Evolutionary conservation across 1,140 invertebrate species (phyloP), one percentile per base, ranked within the genome.

Genomic region (Scaptomyza hsui): DNA sequence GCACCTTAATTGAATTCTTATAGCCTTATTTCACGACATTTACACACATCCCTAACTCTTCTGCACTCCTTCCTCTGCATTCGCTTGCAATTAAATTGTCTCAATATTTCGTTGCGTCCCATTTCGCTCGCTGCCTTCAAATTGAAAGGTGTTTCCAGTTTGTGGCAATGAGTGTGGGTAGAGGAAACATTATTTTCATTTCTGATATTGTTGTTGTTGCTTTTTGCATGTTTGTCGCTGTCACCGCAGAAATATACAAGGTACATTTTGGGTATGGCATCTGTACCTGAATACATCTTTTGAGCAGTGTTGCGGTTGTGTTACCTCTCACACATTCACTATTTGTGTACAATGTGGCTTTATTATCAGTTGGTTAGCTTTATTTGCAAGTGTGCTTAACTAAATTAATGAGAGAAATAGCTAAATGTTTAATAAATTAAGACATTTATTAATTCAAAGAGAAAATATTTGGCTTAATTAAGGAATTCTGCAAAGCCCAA

Each of bases 61-160:
- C 19, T 2, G 16, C 21, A 59, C n/a, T n/a, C n/a, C n/a, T n/a
- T n/a, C n/a, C 44, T 42, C 49, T 59, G 32, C 29, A 53, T 45
- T 55, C 63, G 47, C 52, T 76, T 39, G 55, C 55, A 77, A 74
- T 71, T 74, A 57, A 74, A 74, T 77, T 74, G 74, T 74, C 72
- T 70, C 71, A 69, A 69, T 73, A 73, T 73, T 72, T 56, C 44
- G 19, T 9, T 26, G 61, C 51, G 37, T 37, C 37, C 60, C 49
- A 21, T 48, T 72, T 68, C n/a, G 37, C 15, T 21, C 21, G 2
- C 3, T 19, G 44, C 2, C 18, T 15, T 16, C 18, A 26, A 55
- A 13, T 52, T 24, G 24, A 24, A 24, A 6, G 3, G 51, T 6
- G 10, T 42, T 16, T 18, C 7, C 1, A 6, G 5, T 15, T 41